A percentile compares a stretch with the other conserved stretches of the same genome.
These are phyloP conservation scores for Dasysyrphus tricinctus DNA, from an alignment of 2,888 invertebrate genomes.

Conservation along the genomic window DNA sequence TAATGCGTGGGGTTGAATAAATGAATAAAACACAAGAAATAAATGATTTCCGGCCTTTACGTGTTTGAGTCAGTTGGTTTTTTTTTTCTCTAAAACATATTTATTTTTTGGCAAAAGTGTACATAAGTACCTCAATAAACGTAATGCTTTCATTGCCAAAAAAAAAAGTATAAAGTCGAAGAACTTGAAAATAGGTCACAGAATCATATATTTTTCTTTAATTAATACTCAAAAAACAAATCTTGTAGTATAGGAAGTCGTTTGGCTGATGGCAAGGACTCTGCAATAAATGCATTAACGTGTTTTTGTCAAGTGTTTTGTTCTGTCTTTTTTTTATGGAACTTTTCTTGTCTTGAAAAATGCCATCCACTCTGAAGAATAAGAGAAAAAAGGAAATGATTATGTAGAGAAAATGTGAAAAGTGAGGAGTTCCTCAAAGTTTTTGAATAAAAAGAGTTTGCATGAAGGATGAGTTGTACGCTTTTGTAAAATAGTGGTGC, in stretches of 20 bases:
- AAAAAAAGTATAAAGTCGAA: not conserved
- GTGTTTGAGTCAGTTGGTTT: constrained; percentile 23
- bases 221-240: constrained; percentile 26
- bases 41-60: constrained; percentile 59
- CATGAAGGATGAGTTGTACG: not conserved
- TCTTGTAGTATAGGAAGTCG: constrained; percentile 37
- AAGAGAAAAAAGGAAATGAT: constrained; percentile 2
- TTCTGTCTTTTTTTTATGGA: not conserved
- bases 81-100: not conserved
- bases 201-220: constrained; percentile 23
- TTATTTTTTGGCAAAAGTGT: constrained; percentile 51
- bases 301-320: constrained; percentile 45
- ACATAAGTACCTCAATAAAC: constrained; percentile 39
- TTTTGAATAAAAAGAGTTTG: constrained; percentile 13
- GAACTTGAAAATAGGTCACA: constrained; percentile 31
- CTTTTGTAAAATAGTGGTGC: not conserved
- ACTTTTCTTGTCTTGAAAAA: constrained; percentile 18
- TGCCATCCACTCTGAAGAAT: not conserved
- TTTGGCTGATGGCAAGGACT: constrained; percentile 51
- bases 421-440: constrained; percentile 19
- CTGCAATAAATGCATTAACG: constrained; percentile 55
- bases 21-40: constrained; percentile 59
- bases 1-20: constrained; percentile 52
- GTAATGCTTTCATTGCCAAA: constrained; percentile 29
- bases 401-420: constrained; percentile 7